Percentiles rank a stretch among this genome's conserved stretches.
Evolutionary conservation across 2,888 invertebrate genomes (phyloP).

Genomic region (Ametastegia equiseti): DNA sequence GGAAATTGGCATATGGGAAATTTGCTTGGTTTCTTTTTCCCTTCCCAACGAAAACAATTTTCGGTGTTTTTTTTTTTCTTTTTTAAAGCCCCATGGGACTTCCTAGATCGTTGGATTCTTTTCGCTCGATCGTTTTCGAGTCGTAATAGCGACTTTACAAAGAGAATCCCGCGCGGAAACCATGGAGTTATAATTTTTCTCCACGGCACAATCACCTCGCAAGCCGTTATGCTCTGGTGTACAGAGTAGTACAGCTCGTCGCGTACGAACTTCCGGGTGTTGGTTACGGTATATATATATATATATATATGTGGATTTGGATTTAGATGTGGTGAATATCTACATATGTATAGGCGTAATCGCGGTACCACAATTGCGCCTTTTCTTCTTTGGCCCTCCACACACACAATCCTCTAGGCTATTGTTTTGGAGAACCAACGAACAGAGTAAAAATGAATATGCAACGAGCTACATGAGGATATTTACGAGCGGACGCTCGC

Average conservation of each 20-base stretch:
- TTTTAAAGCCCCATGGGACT: neutral
- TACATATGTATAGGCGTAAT: constrained; percentile 31
- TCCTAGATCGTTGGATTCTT: neutral
- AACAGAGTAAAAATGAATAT: constrained; percentile 50
- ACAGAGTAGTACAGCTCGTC: constrained; percentile 36
- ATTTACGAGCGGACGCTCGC: constrained; percentile 39
- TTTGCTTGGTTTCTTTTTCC: too few species aligned
- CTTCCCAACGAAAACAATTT: too few species aligned
- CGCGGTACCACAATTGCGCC: constrained; percentile 38
- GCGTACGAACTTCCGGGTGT: constrained; percentile 11
- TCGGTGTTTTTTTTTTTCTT: neutral
- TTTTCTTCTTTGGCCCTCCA: neutral
- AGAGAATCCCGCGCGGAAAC: neutral
- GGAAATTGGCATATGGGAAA: too few species aligned
- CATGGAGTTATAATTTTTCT: constrained; percentile 18
- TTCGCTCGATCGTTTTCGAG: neutral
- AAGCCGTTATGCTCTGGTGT: constrained; percentile 45
- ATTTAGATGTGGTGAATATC: too few species aligned
- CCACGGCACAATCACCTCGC: constrained; percentile 37
- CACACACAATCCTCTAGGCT: neutral
- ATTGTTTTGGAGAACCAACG: constrained; percentile 36
- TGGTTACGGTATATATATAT: constrained; percentile 18
- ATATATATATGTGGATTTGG: neutral
- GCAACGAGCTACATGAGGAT: constrained; percentile 42
- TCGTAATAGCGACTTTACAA: neutral